phyloP scores from a whole-genome alignment of 2,888 invertebrate genomes.

The Parnassius apollo region DNA sequence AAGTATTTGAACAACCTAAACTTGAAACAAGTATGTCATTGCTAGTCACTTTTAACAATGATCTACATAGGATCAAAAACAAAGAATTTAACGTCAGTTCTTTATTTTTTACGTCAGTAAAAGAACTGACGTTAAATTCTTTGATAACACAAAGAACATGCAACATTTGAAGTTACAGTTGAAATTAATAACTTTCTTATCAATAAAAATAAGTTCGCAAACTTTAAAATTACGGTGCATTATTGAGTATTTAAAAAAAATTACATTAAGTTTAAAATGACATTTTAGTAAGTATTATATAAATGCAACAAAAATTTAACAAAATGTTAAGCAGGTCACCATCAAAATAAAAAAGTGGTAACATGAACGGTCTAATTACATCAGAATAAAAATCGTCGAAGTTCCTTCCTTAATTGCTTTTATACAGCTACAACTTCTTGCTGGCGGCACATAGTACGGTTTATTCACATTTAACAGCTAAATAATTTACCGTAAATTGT shows the following conservation, averaged over 20 bases:
- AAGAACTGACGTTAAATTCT: too few species aligned
- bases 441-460: background rate
- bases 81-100: too few species aligned
- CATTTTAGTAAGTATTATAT: too few species aligned
- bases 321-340: too few species aligned
- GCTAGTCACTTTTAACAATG: background rate
- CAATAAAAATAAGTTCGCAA: too few species aligned
- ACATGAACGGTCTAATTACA: constrained; percentile 9
- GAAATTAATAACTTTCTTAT: too few species aligned
- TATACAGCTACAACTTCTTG: background rate
- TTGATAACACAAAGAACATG: background rate
- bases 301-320: too few species aligned
- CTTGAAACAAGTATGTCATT: constrained; percentile 11
- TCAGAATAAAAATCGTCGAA: constrained; percentile 2
- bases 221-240: too few species aligned
- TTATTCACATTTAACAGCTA: constrained; percentile 2
- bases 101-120: too few species aligned
- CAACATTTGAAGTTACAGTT: background rate
- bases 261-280: too few species aligned
- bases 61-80: too few species aligned
- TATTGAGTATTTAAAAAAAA: too few species aligned
- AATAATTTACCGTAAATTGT: background rate
- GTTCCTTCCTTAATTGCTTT: constrained; percentile 4
- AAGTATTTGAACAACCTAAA: constrained; percentile 2
- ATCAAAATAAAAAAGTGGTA: background rate